Conservation (phyloP, 2,113 vertebrate genomes). For the Cochlearius cochlearius region DNA sequence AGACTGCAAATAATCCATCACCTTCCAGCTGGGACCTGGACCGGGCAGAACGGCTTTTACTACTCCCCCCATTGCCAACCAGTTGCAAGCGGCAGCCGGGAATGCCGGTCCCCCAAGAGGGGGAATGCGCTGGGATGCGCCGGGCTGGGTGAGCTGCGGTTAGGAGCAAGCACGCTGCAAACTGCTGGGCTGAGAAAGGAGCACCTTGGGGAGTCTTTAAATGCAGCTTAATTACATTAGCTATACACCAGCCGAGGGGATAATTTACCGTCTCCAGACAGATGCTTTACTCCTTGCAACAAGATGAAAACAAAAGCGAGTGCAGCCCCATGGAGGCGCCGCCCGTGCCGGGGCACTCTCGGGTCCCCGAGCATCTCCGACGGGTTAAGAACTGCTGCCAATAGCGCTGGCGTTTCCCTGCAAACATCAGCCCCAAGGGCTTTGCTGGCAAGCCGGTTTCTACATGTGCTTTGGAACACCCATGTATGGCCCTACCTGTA, state of each 20-base stretch:
- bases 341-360: fast-evolving
- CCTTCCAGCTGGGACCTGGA: not conserved
- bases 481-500: not conserved
- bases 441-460: not conserved
- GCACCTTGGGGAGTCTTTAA: slow-evolving; percentile 39
- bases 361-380: fast-evolving
- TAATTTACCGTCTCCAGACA: slow-evolving; percentile 37
- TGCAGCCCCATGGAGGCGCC: fast-evolving
- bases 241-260: not conserved
- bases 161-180: not conserved
- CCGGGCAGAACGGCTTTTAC: not conserved
- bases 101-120: not conserved
- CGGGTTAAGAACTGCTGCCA: not conserved
- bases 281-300: slow-evolving; percentile 3
- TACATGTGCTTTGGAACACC: not conserved
- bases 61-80: not conserved
- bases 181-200: not conserved
- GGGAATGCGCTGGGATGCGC: not conserved
- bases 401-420: fast-evolving
- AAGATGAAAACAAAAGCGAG: not conserved
- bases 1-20: not conserved
- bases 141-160: not conserved
- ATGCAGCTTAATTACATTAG: slow-evolving; percentile 46
- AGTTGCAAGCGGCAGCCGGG: fast-evolving
- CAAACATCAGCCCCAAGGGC: not conserved